Base-by-base conservation (phyloP, 2,888 invertebrate species). In the Clivina fossor region DNA sequence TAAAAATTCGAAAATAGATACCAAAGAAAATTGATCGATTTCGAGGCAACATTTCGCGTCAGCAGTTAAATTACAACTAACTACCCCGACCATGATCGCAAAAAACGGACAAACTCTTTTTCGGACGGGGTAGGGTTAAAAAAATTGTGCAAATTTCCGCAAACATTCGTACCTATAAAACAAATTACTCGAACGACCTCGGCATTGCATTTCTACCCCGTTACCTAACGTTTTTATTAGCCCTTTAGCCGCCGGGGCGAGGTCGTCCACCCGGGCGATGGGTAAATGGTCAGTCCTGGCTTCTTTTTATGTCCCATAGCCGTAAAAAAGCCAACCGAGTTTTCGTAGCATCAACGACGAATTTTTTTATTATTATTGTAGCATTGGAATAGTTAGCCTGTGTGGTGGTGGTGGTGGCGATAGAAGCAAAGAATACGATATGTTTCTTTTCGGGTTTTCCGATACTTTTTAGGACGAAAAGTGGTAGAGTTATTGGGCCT, bases 211-310 rank as follows among this genome's bases (percentile, higher is more conserved):
- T n/a, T 33, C 28, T 49, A 37, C 37, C 53, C 53, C 53, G 53
- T 53, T 53, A 44, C 35, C 64, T 62, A 64, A 64, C 61, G 58
- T 58, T 62, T 64, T 67, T 66, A 66, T 66, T 66, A 60, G 61
- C 60, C 61, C 61, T 62, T 64, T 62, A 63, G 60, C n/a, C n/a
- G n/a, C n/a, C n/a, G n/a, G n/a, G n/a, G n/a, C 60, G 63, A 67
- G 67, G 68, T 28, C 37, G 35, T 44, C 26, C 24, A 44, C 44
- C 53, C 53, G 11, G n/a, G n/a, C n/a, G n/a, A n/a, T n/a, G n/a
- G n/a, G n/a, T n/a, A n/a, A 18, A 22, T 32, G 51, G 41, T 41
- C 51, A 51, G 22, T 24, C 38, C 8, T 16, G 4, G 33, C 13
- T 43, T 15, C 28, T 50, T 50, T 50, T 50, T 50, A 50, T 50